Evolutionary conservation across 2,888 invertebrate genomes (phyloP).

Genomic region (Atethmia centrago): DNA sequence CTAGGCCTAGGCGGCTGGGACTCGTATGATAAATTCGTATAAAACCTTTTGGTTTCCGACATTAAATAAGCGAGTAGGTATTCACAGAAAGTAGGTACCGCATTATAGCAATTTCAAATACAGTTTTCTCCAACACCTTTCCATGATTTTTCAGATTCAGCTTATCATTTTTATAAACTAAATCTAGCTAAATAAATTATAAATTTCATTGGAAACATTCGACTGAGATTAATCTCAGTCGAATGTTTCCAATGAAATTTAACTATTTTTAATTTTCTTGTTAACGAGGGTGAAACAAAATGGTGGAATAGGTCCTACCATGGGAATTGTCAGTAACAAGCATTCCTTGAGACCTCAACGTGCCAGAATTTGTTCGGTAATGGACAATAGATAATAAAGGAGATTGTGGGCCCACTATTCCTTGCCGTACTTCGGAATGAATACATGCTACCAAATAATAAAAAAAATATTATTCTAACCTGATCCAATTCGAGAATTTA

Average conservation of each 20-base stretch:
- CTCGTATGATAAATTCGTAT: neutral
- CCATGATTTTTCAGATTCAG: neutral
- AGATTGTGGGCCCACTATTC: neutral
- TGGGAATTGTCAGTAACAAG: no score
- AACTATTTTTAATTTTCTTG: no score
- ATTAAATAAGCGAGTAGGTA: neutral
- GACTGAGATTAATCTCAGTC: neutral
- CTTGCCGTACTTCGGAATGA: neutral
- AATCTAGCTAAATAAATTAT: neutral
- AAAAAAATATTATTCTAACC: conserved; percentile 18
- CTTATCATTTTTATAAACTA: neutral
- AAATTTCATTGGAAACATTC: neutral
- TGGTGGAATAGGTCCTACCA: conserved; percentile 4
- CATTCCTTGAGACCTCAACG: neutral
- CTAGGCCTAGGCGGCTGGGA: neutral
- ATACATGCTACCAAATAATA: neutral
- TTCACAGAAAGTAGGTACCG: neutral
- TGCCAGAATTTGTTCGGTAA: neutral
- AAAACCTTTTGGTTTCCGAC: neutral
- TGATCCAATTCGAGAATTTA: conserved; percentile 14
- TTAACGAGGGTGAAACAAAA: neutral
- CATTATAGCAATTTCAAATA: neutral
- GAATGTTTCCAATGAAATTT: no score
- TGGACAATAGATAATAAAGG: neutral
- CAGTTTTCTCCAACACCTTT: neutral